phyloP scores from a whole-genome alignment of 2,113 vertebrate genomes.

The Indicator maculatus region DNA sequence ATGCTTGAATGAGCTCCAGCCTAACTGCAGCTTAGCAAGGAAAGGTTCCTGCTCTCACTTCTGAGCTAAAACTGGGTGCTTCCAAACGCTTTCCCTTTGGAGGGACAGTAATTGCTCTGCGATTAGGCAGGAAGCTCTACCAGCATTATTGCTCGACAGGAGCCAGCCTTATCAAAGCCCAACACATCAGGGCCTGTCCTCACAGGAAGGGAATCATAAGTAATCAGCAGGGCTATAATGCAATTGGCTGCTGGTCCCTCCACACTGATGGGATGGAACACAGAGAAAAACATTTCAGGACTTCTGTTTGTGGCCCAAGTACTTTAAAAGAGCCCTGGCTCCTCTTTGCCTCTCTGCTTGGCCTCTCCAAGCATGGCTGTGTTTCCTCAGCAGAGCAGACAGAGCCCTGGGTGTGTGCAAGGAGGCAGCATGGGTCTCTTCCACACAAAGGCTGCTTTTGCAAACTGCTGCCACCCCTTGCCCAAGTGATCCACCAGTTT shows the following conservation, averaged over 20 bases:
- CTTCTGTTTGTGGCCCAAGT: background rate
- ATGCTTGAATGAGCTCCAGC: background rate
- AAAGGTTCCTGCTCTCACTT: slow-evolving; percentile 39
- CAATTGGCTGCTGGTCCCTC: slow-evolving; percentile 69
- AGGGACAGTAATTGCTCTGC: slow-evolving; percentile 74
- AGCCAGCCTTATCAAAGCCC: slow-evolving; percentile 83
- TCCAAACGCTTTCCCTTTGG: slow-evolving; percentile 66
- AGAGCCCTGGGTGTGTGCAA: background rate
- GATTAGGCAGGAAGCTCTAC: slow-evolving; percentile 84
- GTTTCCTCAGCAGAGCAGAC: background rate
- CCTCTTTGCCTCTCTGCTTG: background rate
- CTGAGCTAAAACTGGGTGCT: slow-evolving; percentile 51
- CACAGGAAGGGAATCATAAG: slow-evolving; percentile 80
- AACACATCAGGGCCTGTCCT: slow-evolving; percentile 77
- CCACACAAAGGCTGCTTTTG: background rate
- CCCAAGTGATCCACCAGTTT: background rate
- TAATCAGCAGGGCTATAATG: slow-evolving; percentile 68
- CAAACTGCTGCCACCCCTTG: background rate
- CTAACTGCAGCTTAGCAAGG: background rate
- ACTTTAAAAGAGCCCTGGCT: background rate
- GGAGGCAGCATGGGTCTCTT: accelerated
- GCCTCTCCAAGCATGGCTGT: background rate
- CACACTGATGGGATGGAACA: background rate
- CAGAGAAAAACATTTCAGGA: slow-evolving; percentile 20
- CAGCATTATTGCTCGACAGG: slow-evolving; percentile 81